Evolutionary conservation across 2,797 vertebrate genomes (phyloP), one percentile per base, ranked within the genome.

Genomic region (Glossophaga mutica): DNA sequence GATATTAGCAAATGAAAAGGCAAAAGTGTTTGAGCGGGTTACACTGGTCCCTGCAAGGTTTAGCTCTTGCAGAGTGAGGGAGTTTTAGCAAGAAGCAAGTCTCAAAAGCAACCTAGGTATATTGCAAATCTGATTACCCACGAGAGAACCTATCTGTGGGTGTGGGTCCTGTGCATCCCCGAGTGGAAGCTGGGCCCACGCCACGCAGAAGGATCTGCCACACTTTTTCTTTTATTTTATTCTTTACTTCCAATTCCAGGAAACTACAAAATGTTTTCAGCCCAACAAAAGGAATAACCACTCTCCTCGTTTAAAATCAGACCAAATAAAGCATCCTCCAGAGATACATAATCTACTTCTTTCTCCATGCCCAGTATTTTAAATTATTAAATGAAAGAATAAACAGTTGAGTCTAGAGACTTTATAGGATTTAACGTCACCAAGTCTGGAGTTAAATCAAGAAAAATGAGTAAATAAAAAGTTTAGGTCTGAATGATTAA

Each of bases 321-420:
- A 76, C 6, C 18, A 78, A 86, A 84, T 57, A 90, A 95, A 76
- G 3, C 6, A 73, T 42, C 3, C 19, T 29, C 11, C 55, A 1
- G 16, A 82, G 16, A 91, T 46, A 70, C 24, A 37, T 55, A 67
- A 84, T 87, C 21, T 65, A 15, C 14, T 87, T 71, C 14, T 88
- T 95, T 82, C 12, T 9, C 32, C 15, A 78, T 57, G 6, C 0
- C 6, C 19, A 55, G 29, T 14, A 79, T 78, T 97, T 92, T 68
- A 73, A 81, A 86, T 62, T 57, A 71, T 81, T 95, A 96, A 62
- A 67, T 73, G 16, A 81, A 97, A 68, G 19, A 90, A 67, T 59
- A 86, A 87, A 76, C 3, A 44, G 9, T 44, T 50, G 42, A 46
- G 9, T 87, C n/a, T 67, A 86, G 24, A 95, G 1, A 14, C 42